Evolutionary conservation across 2,888 invertebrate species (phyloP).

Genomic region (Odontothrips loti): DNA sequence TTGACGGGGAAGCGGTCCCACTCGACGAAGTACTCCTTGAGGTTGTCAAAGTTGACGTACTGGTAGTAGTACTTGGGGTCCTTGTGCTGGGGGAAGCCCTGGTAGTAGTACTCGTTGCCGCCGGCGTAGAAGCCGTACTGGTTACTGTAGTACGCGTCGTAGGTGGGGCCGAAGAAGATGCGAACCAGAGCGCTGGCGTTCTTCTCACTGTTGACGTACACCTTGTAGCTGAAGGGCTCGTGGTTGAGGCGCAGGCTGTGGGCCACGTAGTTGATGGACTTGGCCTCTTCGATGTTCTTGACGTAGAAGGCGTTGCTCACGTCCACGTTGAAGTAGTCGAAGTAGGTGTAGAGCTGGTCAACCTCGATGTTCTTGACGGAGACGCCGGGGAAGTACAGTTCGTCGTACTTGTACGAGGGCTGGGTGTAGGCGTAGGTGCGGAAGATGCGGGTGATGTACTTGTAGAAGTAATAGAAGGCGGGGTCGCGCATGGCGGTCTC

Average conservation of each 20-base stretch:
- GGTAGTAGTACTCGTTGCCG: constrained; percentile 10
- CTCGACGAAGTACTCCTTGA: constrained; percentile 59
- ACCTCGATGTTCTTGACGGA: constrained; percentile 59
- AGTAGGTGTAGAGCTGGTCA: constrained; percentile 64
- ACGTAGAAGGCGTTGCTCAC: constrained; percentile 58
- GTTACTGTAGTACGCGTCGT: constrained; percentile 48
- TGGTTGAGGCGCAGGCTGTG: constrained; percentile 62
- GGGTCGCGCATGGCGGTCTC: constrained; percentile 68
- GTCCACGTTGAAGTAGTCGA: constrained; percentile 63
- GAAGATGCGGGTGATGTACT: constrained; percentile 54
- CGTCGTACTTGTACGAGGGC: constrained; percentile 56
- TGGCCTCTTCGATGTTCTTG: constrained; percentile 38
- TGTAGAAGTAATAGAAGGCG: constrained; percentile 61
- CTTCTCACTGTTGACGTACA: constrained; percentile 56
- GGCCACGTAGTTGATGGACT: constrained; percentile 44
- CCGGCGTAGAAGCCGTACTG: constrained; percentile 19
- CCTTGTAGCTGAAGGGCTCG: constrained; percentile 57
- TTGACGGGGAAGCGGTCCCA: constrained; percentile 60
- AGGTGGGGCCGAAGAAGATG: constrained; percentile 65
- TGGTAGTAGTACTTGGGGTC: constrained; percentile 48
- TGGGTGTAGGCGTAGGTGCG: constrained; percentile 58
- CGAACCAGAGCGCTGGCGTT: constrained; percentile 58
- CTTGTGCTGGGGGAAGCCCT: not conserved
- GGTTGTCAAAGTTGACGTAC: constrained; percentile 40
- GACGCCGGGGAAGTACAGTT: constrained; percentile 58